Percentiles rank a stretch among this genome's conserved stretches.
Evolutionary conservation across 1,140 invertebrate genomes (phyloP).

Genomic region (Meloidogyne hapla): DNA sequence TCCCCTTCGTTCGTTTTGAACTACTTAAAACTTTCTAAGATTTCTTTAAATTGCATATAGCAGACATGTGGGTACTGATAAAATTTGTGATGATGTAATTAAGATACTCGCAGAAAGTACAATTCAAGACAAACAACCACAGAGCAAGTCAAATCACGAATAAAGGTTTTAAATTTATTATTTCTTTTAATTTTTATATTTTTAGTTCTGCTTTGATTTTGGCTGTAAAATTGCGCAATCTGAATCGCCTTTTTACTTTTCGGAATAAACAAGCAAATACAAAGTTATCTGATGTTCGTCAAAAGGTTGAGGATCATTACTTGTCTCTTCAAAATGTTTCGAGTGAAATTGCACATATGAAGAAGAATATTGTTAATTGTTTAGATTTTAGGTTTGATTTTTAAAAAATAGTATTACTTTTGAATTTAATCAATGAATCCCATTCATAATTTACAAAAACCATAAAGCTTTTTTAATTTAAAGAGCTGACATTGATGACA

Average conservation of each 20-base stretch:
- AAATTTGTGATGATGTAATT: not conserved
- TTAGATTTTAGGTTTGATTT: constrained; percentile 35
- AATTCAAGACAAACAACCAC: not conserved
- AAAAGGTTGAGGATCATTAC: constrained; percentile 34
- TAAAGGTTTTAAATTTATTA: not conserved
- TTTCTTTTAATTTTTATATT: not conserved
- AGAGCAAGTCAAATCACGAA: not conserved
- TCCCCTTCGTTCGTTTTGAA: no score
- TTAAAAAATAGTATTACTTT: no score
- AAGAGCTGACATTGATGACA: constrained; percentile 31
- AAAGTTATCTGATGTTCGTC: constrained; percentile 18
- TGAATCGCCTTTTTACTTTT: constrained; percentile 36
- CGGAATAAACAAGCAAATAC: constrained; percentile 26
- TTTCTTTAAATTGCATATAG: not conserved
- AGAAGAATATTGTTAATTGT: constrained; percentile 33
- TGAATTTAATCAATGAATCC: no score
- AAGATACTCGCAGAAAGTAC: not conserved
- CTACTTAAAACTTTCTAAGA: not conserved
- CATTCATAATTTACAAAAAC: no score
- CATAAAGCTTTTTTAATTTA: not conserved
- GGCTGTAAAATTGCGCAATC: constrained; percentile 19
- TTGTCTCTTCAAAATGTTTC: constrained; percentile 37
- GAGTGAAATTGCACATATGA: constrained; percentile 40
- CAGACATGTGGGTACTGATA: not conserved
- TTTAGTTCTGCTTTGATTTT: constrained; percentile 13